These are phyloP conservation scores for Crocodylus rhombifer DNA, from an alignment of 2,797 vertebrate genomes.

Conservation along the genomic window DNA sequence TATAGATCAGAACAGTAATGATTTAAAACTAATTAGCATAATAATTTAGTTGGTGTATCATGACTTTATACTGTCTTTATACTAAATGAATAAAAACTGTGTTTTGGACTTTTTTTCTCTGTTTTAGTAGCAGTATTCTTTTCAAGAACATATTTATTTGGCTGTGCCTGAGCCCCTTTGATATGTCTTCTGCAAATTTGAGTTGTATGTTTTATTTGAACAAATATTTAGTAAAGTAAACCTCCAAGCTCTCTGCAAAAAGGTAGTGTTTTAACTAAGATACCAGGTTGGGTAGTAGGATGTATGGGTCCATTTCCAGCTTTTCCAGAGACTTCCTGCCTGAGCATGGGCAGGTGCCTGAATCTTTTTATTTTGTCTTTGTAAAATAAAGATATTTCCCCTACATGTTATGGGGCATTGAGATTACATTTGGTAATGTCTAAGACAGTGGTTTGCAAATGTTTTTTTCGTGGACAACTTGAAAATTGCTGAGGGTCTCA, in stretches of 20 bases:
- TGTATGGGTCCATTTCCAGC: background rate
- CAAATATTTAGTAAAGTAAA: background rate
- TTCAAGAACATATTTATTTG: background rate
- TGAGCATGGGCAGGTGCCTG: background rate
- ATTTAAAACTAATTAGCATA: background rate
- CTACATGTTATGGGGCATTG: rapidly evolving
- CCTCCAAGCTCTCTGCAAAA: background rate
- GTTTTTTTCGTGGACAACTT: too few relatives aligned
- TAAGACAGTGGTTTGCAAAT: too few relatives aligned
- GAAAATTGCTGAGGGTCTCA: too few relatives aligned
- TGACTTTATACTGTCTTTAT: background rate
- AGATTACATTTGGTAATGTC: background rate
- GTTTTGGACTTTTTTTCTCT: background rate
- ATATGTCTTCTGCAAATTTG: background rate
- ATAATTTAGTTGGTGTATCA: background rate
- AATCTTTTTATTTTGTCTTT: background rate
- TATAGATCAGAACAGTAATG: background rate
- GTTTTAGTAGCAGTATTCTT: background rate
- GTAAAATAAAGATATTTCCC: background rate
- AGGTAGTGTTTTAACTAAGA: background rate
- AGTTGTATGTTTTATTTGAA: background rate
- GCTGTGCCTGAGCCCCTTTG: background rate
- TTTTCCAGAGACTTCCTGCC: background rate
- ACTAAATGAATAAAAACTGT: rapidly evolving
- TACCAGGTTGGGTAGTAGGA: background rate